Base-by-base conservation (phyloP, 1,140 invertebrate genomes). In the Popillia japonica region DNA sequence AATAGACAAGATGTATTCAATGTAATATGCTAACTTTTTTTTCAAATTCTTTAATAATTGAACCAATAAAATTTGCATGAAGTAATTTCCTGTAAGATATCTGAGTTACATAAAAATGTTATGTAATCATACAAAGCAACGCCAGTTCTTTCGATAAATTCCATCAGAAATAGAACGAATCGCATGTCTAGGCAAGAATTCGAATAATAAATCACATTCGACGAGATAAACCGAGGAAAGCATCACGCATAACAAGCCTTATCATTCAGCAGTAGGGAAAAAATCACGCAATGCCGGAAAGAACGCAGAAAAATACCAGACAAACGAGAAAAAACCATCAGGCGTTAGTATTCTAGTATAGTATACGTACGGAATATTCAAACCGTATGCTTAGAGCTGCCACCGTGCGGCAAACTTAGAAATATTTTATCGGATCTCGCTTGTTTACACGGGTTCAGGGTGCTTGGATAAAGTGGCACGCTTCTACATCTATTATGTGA, bases 401-500 rank as follows among this genome's bases (percentile, higher is more conserved):
- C n/a, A 55, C 14, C 6, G 48, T 55, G 17, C 14, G 48, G 48
- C 14, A 17, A 55, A 55, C 48, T 55, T 55, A n/a, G 48, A 55
- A 55, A 55, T 55, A 55, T 17, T 55, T 55, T 55, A 55, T 55
- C 48, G 48, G 48, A 55, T 55, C 17, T 55, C 48, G 48, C 48
- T 55, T 55, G 48, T 55, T 55, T 55, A 55, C 48, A 55, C 14
- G 48, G 14, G 48, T 17, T 55, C 48, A 17, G 6, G 14, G 48
- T 55, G 48, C 48, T 55, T n/a, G 48, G 17, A 55, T 55, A 55
- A 55, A 55, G 48, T 55, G 48, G 48, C 48, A 55, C 48, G 48
- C 48, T 55, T 55, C 3, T 55, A 55, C 48, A 6, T 55, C 14
- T 17, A n/a, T 17, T n/a, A 34, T 34, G 27, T 4, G 27, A 34